Base-by-base conservation (phyloP, 1,140 invertebrate genomes). In the Probaryconus sp. region DNA sequence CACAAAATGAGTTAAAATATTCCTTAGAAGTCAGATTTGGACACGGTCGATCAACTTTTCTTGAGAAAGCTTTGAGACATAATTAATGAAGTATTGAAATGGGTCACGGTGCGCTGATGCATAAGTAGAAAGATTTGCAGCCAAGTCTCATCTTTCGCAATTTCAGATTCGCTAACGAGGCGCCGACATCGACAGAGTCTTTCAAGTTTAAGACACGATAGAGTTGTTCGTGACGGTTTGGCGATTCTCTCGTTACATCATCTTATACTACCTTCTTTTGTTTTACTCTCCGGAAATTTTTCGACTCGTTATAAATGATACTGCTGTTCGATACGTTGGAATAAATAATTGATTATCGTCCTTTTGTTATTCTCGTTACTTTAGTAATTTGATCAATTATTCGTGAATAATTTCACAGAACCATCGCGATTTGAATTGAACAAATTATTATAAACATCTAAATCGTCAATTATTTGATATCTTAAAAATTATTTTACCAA, bases 161-260 rank as follows among this genome's bases (percentile, higher is more conserved):
- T 70, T 70, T 61, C 30, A 53, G 55, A 67, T 30, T 71, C 50
- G n/a, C 53, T 77, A 77, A 77, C 63, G 74, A 77, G 51, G 42
- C 42, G 13, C 30, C 64, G 55, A 61, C 55, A 31, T 70, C 58
- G 28, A 17, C 60, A 26, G 10, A 61, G 28, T 58, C 53, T 76
- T 67, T 64, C 55, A 72, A 64, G 40, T 69, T 69, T 72, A 37
- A 69, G 30, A 72, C 56, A 35, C 48, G 38, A 33, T 43, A 30
- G 18, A 64, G 28, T 26, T 11, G 64, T 75, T 69, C 51, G 43
- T 68, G 42, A 68, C 24, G 58, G 50, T 58, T 68, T 58, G 47
- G 50, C 67, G 48, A 63, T 56, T 76, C 48, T 67, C 61, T 76
- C 35, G 61, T 60, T 70, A 67, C 40, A 47, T 63, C 63, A 42